phyloP scores from a whole-genome alignment of 2,797 vertebrate genomes.

The Lepus townsendii region DNA sequence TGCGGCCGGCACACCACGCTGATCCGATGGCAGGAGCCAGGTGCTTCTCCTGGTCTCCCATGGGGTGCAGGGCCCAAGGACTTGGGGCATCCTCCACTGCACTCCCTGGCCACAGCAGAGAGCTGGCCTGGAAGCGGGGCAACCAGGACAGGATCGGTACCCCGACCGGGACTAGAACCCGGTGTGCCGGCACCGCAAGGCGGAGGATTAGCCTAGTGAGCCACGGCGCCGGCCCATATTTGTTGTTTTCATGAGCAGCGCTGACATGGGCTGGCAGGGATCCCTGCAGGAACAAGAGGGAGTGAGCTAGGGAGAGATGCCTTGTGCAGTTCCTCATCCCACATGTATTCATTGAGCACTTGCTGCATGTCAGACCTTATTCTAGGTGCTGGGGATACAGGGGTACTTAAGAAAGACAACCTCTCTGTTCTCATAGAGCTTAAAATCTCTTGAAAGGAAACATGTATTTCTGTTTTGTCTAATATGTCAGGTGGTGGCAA shows the following conservation, averaged over 20 bases:
- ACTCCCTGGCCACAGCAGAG: too few species aligned
- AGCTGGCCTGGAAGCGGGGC: too few species aligned
- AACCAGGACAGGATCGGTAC: too few species aligned
- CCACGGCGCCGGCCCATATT: neutral
- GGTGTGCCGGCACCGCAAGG: too few species aligned
- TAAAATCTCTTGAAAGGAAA: neutral
- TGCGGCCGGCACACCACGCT: too few species aligned
- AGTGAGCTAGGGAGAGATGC: neutral
- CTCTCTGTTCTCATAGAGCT: neutral
- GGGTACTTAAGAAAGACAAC: neutral
- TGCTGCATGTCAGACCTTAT: neutral
- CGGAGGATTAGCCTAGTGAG: too few species aligned
- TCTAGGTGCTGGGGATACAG: neutral
- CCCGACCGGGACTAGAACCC: too few species aligned
- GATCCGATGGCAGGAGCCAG: too few species aligned
- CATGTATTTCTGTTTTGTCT: neutral
- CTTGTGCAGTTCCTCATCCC: neutral
- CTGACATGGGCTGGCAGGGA: neutral
- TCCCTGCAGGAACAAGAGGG: neutral
- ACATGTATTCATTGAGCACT: neutral
- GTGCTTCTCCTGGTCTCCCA: too few species aligned
- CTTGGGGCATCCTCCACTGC: too few species aligned
- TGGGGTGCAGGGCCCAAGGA: too few species aligned
- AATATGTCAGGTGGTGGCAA: neutral
- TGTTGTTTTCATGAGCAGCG: neutral